Conservation (phyloP, 2,888 invertebrate genomes). For the Cordilura impudica region DNA sequence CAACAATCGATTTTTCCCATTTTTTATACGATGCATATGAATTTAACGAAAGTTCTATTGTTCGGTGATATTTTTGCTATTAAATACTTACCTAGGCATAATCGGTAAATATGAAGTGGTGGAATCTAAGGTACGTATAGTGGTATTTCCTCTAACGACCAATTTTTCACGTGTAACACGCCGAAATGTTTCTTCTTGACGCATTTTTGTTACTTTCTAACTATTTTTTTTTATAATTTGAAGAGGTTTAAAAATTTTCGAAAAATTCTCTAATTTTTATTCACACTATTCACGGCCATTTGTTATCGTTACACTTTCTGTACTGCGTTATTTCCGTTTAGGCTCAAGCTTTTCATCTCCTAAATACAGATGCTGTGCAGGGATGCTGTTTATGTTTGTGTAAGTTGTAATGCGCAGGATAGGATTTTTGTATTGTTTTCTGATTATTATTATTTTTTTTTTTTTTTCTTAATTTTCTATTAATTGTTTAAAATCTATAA, state of each 20-base stretch:
- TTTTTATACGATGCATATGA: not conserved
- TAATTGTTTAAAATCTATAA: slow-evolving; percentile 33
- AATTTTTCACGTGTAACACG: slow-evolving; percentile 78
- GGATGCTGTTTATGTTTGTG: slow-evolving; percentile 28
- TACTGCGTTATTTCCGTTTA: slow-evolving; percentile 63
- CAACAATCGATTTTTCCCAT: slow-evolving; percentile 57
- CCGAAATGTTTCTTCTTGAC: slow-evolving; percentile 76
- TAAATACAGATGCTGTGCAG: slow-evolving; percentile 39
- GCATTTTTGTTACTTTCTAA: slow-evolving; percentile 69
- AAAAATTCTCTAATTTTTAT: not conserved
- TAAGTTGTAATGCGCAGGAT: slow-evolving; percentile 61
- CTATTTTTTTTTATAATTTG: slow-evolving; percentile 37
- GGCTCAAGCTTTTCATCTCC: slow-evolving; percentile 6
- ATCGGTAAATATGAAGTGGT: slow-evolving; percentile 77
- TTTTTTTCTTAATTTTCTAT: slow-evolving; percentile 6
- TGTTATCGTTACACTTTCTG: slow-evolving; percentile 25
- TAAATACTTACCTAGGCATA: slow-evolving; percentile 71
- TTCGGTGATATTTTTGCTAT: not conserved
- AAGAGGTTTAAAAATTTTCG: slow-evolving; percentile 16
- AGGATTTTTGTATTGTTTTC: slow-evolving; percentile 61
- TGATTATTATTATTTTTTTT: too few species aligned
- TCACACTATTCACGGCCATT: slow-evolving; percentile 23
- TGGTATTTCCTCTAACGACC: slow-evolving; percentile 77
- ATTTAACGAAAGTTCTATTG: not conserved
- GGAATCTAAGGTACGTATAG: slow-evolving; percentile 77